A percentile compares a stretch with the other conserved stretches of the same genome.
Conservation (phyloP, 2,113 vertebrate species). For the Seriola quinqueradiata region DNA sequence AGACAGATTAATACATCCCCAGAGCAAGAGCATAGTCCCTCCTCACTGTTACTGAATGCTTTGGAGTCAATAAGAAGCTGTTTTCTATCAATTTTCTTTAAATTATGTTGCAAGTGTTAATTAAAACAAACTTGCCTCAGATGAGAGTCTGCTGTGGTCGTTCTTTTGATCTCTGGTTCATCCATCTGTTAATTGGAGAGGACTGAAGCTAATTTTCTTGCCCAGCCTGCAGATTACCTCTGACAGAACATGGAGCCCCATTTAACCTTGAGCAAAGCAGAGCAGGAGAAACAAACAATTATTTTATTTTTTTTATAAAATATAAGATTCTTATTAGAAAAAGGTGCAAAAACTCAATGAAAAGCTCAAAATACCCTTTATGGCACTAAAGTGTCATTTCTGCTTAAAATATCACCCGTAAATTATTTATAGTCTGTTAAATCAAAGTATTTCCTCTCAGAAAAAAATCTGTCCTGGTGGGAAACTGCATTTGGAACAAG, state of each 20-base stretch:
- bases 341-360: no score
- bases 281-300: conserved; percentile 35
- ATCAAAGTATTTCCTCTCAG: neutral
- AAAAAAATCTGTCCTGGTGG: conserved; percentile 4
- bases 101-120: conserved; percentile 68
- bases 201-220: neutral
- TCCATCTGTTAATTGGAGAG: neutral
- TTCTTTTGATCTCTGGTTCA: conserved; percentile 2
- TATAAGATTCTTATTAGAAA: neutral
- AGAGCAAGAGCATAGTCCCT: neutral
- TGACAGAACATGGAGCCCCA: conserved; percentile 46
- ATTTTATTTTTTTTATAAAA: neutral
- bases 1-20: neutral
- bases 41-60: conserved; percentile 39
- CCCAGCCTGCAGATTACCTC: conserved; percentile 18
- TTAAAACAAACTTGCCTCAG: conserved; percentile 69
- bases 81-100: conserved; percentile 77
- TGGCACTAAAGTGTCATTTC: no score
- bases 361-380: neutral
- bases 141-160: conserved; percentile 26
- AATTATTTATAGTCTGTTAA: neutral
- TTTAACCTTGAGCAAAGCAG: conserved; percentile 51
- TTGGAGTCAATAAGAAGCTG: conserved; percentile 51
- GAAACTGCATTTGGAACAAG: neutral
- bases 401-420: no score